Base-by-base conservation (phyloP, 2,797 vertebrate genomes). In the Phataginus tetradactyla region DNA sequence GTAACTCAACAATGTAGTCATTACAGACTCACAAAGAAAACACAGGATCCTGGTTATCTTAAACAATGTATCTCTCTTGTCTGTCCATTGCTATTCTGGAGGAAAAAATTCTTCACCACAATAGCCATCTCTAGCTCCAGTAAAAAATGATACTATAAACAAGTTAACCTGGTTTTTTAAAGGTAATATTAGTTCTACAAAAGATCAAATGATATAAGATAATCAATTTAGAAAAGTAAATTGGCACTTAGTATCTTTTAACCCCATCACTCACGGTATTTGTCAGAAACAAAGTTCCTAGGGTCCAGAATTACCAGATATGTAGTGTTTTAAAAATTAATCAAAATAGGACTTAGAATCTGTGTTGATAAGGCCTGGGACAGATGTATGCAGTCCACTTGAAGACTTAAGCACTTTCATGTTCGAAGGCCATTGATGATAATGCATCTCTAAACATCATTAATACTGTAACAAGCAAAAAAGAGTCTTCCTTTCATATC, bases 121-220 rank as follows among this genome's bases (percentile, higher is more conserved):
- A 68, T 6, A 53, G 34, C 10, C 37, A 86, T 53, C 71, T 94
- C 53, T 68, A 55, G 63, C 57, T 66, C 39, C 59, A 80, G 37
- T 51, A 96, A 80, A 90, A 74, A 23, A 80, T 21, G 23, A 34
- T 51, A 9, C 74, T 79, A 74, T 57, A 74, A 89, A 95, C 90
- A 84, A 85, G 51, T 77, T 68, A 37, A 79, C 57, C 51, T 59
- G 51, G 27, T 74, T 91, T 89, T 86, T 71, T 39, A 72, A 77
- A 57, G 29, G 27, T 61, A 77, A 90, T 59, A 49, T 53, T 66
- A 55, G 37, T 77, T 80, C 86, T 66, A 32, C 13, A 1, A 93
- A 91, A 69, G 42, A 93, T 49, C 49, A 85, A 88, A 88, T 80
- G 64, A 61, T 42, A 39, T 10, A 49, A 61, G 21, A 80, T 61